Percentiles rank a stretch among this genome's conserved stretches.
Evolutionary conservation across 2,888 invertebrate species (phyloP).

Genomic region (Leptinotarsa peninsularis): DNA sequence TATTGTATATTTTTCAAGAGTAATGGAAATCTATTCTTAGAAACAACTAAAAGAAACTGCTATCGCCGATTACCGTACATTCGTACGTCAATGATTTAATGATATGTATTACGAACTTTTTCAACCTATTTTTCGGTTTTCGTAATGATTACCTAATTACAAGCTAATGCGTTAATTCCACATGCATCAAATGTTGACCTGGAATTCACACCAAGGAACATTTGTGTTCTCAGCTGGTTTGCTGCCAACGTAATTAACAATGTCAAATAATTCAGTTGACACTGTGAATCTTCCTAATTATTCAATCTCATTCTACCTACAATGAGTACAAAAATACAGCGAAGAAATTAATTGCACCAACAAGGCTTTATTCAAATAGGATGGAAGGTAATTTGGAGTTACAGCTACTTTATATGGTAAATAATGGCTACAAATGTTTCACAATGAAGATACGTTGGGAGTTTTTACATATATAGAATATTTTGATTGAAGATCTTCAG

Average conservation of each 20-base stretch:
- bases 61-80: background rate
- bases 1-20: background rate
- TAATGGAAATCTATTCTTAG: slow-evolving; percentile 8
- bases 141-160: slow-evolving; percentile 5
- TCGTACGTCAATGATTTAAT: slow-evolving; percentile 2
- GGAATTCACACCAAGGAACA: slow-evolving; percentile 11
- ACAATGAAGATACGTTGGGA: background rate
- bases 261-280: slow-evolving; percentile 12
- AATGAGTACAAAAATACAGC: slow-evolving; percentile 11
- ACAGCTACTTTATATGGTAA: background rate
- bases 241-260: slow-evolving; percentile 16
- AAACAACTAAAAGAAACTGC: background rate
- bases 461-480: background rate
- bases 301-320: background rate
- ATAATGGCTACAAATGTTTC: background rate
- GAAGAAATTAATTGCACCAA: slow-evolving; percentile 8
- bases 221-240: slow-evolving; percentile 3
- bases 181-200: slow-evolving; percentile 15
- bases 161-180: slow-evolving; percentile 2
- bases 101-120: slow-evolving; percentile 1
- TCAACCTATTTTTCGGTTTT: slow-evolving; percentile 1
- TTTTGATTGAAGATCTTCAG: no score
- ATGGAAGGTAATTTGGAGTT: background rate
- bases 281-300: slow-evolving; percentile 16
- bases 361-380: slow-evolving; percentile 7